Conservation (phyloP, 2,113 vertebrate species). For the Halcyon malimbica region DNA sequence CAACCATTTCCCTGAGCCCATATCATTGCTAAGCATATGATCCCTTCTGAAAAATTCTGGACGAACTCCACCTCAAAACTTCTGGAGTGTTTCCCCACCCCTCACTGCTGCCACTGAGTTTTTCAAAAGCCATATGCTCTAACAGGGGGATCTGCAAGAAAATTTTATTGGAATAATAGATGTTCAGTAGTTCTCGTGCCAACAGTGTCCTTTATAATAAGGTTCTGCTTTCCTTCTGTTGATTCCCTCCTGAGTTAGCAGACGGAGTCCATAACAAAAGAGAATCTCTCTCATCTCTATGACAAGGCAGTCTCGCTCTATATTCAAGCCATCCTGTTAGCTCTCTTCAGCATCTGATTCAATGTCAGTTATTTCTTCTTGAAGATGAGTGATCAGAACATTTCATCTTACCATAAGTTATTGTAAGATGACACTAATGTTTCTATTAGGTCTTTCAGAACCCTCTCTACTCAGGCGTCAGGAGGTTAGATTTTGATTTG, state of each 20-base stretch:
- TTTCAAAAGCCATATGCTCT: background rate
- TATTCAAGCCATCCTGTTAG: background rate
- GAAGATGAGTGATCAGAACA: background rate
- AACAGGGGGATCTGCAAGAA: background rate
- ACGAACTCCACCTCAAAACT: background rate
- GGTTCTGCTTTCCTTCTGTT: background rate
- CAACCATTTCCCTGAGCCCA: background rate
- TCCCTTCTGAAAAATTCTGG: background rate
- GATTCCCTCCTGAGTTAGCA: background rate
- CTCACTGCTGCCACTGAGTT: background rate
- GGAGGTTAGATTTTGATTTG: background rate
- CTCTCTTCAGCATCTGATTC: background rate
- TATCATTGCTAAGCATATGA: background rate
- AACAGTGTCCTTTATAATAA: background rate
- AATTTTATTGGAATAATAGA: background rate
- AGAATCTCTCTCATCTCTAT: background rate
- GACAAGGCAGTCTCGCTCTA: background rate
- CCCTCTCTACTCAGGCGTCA: background rate
- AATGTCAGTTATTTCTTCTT: background rate
- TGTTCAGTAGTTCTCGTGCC: background rate
- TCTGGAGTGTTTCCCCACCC: background rate
- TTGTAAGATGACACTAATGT: background rate
- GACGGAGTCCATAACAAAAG: background rate
- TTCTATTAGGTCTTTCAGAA: background rate
- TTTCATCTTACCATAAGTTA: background rate